Percentiles rank a stretch among this genome's conserved stretches.
phyloP scores from a whole-genome alignment of 2,797 vertebrate genomes.

The Thunnus albacares region DNA sequence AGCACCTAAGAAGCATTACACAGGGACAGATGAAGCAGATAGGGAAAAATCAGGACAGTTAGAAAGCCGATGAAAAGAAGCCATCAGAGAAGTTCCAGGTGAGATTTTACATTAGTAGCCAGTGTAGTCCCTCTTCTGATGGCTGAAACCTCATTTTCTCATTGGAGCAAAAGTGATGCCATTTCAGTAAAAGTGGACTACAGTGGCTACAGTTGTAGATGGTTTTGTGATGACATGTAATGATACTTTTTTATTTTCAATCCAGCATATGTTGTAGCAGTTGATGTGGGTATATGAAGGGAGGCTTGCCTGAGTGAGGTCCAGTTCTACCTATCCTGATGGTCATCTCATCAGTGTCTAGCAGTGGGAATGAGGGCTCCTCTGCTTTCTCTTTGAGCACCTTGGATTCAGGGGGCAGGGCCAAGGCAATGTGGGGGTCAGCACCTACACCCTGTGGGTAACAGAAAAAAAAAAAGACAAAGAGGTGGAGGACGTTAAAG shows the following conservation, averaged over 20 bases:
- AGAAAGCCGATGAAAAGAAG: slow-evolving; percentile 27
- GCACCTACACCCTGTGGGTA: slow-evolving; percentile 85
- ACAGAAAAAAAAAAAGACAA: slow-evolving; percentile 19
- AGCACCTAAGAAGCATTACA: neutral
- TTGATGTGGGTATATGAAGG: slow-evolving; percentile 88
- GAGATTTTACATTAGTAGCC: slow-evolving; percentile 15
- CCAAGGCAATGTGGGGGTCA: slow-evolving; percentile 87
- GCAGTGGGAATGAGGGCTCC: slow-evolving; percentile 61
- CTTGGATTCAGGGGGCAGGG: slow-evolving; percentile 81
- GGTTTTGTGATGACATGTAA: neutral
- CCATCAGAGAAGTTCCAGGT: slow-evolving; percentile 77
- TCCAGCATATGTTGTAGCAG: neutral
- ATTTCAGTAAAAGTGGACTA: neutral
- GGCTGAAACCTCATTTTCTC: neutral
- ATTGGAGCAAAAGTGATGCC: no score
- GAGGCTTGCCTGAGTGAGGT: slow-evolving; percentile 94
- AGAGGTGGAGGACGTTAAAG: neutral
- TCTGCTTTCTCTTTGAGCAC: slow-evolving; percentile 86
- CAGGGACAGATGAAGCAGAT: neutral
- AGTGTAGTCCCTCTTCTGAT: neutral
- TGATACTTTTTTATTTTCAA: no score
- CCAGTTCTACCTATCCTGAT: slow-evolving; percentile 97
- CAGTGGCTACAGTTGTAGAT: slow-evolving; percentile 3
- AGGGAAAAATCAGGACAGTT: neutral
- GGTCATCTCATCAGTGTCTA: slow-evolving; percentile 86